phyloP scores from a whole-genome alignment of 1,140 invertebrate genomes.

The Drosophila pachea region DNA sequence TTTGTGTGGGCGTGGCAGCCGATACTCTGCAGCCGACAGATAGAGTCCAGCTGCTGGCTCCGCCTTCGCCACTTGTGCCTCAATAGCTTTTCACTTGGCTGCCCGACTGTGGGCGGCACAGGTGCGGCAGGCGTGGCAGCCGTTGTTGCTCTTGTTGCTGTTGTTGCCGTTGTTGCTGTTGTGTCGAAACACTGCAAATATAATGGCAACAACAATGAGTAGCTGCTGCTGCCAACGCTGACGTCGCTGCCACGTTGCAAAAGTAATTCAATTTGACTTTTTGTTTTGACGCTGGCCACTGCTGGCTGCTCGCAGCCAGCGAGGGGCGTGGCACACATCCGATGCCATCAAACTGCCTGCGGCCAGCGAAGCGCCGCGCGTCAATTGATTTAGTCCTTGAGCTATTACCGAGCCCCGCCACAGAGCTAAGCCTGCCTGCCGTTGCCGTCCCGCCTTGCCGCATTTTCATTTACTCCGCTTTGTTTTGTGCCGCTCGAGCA shows the following conservation, averaged over 20 bases:
- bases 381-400: constrained; percentile 70
- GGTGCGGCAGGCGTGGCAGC: constrained; percentile 9
- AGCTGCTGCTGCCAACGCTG: constrained; percentile 34
- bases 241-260: constrained; percentile 48
- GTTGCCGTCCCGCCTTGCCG: neutral
- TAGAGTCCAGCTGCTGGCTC: neutral
- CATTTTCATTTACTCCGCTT: constrained; percentile 18
- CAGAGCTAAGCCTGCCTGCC: constrained; percentile 3
- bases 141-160: too few species aligned
- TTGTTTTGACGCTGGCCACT: constrained; percentile 41
- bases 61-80: constrained; percentile 26
- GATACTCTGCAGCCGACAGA: too few species aligned
- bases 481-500: constrained; percentile 1
- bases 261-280: constrained; percentile 73
- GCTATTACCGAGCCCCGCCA: constrained; percentile 47
- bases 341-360: neutral
- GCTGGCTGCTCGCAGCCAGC: neutral
- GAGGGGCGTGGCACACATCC: neutral
- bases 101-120: constrained; percentile 2
- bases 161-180: constrained; percentile 58
- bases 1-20: neutral
- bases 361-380: constrained; percentile 28
- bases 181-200: constrained; percentile 53
- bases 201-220: constrained; percentile 47
- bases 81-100: constrained; percentile 60